phyloP scores from a whole-genome alignment of 2,888 invertebrate species.

The Cancer borealis region DNA sequence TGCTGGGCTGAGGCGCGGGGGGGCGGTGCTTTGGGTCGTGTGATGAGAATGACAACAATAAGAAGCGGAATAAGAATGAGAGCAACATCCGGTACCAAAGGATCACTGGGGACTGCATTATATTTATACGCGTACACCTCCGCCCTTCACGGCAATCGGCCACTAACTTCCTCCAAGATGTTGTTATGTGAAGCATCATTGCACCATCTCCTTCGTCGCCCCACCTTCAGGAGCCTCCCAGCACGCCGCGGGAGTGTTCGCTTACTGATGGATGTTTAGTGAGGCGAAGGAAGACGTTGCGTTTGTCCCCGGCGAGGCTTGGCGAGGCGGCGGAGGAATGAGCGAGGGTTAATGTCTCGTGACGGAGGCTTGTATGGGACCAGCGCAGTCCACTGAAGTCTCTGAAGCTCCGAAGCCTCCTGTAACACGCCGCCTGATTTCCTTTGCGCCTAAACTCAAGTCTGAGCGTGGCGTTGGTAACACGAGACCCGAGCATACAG shows the following conservation, averaged over 20 bases:
- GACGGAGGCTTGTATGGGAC: constrained; percentile 38
- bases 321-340: not conserved
- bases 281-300: not conserved
- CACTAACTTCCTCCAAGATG: not conserved
- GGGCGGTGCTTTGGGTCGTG: not conserved
- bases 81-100: constrained; percentile 7
- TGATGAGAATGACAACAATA: not conserved
- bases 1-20: not conserved
- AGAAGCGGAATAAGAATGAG: not conserved
- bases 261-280: constrained; percentile 52
- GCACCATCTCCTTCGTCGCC: not conserved
- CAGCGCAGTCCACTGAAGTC: not conserved
- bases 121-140: not conserved
- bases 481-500: not conserved
- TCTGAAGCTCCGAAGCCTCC: not conserved
- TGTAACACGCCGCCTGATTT: not conserved
- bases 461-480: not conserved
- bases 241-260: constrained; percentile 30
- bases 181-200: not conserved
- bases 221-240: not conserved
- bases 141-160: not conserved
- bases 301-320: constrained; percentile 31
- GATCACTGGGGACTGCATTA: not conserved
- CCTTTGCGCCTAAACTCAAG: not conserved
- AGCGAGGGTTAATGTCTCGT: not conserved